These are phyloP conservation scores for Loriculus beryllinus DNA, from an alignment of 2,797 vertebrate species.

Conservation along the genomic window DNA sequence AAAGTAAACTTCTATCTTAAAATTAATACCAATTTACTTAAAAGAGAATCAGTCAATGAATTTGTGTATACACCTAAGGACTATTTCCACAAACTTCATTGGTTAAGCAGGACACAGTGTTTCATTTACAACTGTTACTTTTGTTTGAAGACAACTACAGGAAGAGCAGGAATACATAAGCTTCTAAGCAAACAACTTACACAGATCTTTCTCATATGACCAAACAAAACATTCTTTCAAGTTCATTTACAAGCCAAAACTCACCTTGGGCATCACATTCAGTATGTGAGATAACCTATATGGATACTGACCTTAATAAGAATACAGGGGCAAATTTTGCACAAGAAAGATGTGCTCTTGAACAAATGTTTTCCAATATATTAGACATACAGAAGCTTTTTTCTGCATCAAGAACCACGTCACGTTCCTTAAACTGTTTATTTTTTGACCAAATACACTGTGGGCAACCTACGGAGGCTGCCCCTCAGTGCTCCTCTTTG, in stretches of 20 bases:
- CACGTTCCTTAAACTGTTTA: constrained; percentile 2
- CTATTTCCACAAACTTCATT: neutral
- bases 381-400: constrained; percentile 15
- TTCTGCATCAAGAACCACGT: constrained; percentile 36
- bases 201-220: neutral
- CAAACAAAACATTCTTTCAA: neutral
- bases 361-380: constrained; percentile 51
- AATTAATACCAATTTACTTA: neutral
- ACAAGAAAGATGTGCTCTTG: neutral
- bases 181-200: neutral
- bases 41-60: neutral
- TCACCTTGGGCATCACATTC: neutral
- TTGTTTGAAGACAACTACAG: neutral
- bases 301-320: neutral
- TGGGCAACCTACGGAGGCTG: neutral
- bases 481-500: neutral
- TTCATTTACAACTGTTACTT: neutral
- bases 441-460: neutral
- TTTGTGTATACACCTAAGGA: fast-evolving
- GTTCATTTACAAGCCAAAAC: neutral
- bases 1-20: neutral
- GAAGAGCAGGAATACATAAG: neutral
- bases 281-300: neutral
- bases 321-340: neutral
- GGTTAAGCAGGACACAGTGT: neutral